These are phyloP conservation scores for Scaptomyza graminum DNA, from an alignment of 1,140 invertebrate species.

Conservation along the genomic window DNA sequence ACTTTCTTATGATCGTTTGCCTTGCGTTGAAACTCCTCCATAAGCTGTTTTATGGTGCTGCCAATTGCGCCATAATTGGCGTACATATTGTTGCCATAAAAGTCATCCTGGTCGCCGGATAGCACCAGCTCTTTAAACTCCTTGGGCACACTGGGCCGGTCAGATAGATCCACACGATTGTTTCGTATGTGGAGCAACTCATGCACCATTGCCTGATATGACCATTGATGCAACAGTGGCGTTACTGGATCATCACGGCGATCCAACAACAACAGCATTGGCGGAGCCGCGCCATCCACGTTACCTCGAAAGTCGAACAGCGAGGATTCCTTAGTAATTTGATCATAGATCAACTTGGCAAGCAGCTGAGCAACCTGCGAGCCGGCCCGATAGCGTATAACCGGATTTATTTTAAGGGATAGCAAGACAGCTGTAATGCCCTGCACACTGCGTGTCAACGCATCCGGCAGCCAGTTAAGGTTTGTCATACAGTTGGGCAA, in stretches of 20 bases:
- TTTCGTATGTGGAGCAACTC: constrained; percentile 97
- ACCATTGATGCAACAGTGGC: constrained; percentile 99
- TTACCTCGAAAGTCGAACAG: constrained; percentile 94
- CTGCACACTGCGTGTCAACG: constrained; percentile 91
- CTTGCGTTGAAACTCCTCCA: constrained; percentile 99
- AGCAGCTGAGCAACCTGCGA: constrained; percentile 94
- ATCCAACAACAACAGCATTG: constrained; percentile 94
- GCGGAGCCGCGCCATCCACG: constrained; percentile 86
- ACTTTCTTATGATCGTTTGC: constrained; percentile 98
- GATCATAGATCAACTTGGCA: constrained; percentile 93
- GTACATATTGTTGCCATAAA: constrained; percentile 98
- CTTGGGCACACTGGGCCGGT: constrained; percentile 92
- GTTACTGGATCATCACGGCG: constrained; percentile 97
- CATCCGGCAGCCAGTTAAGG: constrained; percentile 89
- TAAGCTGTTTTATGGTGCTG: constrained; percentile 97
- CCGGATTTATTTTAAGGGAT: constrained; percentile 95
- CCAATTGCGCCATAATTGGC: constrained; percentile 99
- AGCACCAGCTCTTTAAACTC: constrained; percentile 97
- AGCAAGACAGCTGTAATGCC: constrained; percentile 94
- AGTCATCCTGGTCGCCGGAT: constrained; percentile 98
- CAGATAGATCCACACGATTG: constrained; percentile 95
- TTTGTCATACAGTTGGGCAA: constrained; percentile 87
- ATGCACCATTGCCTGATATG: constrained; percentile 99
- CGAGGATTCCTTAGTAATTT: constrained; percentile 93
- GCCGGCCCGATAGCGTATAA: constrained; percentile 95